A percentile compares a stretch with the other conserved stretches of the same genome.
phyloP scores from a whole-genome alignment of 2,888 invertebrate species.

The Colostygia pectinataria region DNA sequence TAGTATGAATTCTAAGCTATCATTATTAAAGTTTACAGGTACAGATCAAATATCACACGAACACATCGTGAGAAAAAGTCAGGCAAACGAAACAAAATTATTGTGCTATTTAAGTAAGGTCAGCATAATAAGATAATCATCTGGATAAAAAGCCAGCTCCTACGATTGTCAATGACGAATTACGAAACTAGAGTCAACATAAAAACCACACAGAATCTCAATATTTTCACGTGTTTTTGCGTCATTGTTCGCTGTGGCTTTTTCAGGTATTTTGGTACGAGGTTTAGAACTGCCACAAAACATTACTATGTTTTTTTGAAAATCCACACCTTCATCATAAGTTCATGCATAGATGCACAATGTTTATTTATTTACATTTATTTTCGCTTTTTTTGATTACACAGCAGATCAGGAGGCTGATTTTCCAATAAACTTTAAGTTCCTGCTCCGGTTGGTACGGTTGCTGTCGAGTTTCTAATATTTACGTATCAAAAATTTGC shows the following conservation, averaged over 20 bases:
- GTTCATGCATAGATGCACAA: no score
- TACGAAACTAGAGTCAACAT: constrained; percentile 56
- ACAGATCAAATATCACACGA: constrained; percentile 42
- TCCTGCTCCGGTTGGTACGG: no score
- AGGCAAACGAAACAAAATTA: constrained; percentile 50
- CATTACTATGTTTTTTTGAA: no score
- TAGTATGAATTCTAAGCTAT: no score
- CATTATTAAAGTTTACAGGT: constrained; percentile 29
- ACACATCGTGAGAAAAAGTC: constrained; percentile 55
- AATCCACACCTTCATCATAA: no score
- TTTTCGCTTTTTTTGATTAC: no score
- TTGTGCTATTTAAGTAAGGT: constrained; percentile 48
- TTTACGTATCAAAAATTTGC: no score
- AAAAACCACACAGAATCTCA: constrained; percentile 46
- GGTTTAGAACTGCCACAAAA: no score
- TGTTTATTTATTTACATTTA: no score
- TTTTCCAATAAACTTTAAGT: no score
- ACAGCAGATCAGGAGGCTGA: no score
- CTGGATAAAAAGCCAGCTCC: constrained; percentile 53
- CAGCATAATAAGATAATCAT: constrained; percentile 52
- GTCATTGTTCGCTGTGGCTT: constrained; percentile 31
- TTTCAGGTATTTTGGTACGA: constrained; percentile 16
- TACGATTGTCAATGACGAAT: constrained; percentile 60
- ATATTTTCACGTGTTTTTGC: constrained; percentile 54
- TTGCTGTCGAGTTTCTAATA: no score